Percentiles rank a stretch among this genome's conserved stretches.
phyloP scores from a whole-genome alignment of 2,888 invertebrate species.

The Vanessa cardui region DNA sequence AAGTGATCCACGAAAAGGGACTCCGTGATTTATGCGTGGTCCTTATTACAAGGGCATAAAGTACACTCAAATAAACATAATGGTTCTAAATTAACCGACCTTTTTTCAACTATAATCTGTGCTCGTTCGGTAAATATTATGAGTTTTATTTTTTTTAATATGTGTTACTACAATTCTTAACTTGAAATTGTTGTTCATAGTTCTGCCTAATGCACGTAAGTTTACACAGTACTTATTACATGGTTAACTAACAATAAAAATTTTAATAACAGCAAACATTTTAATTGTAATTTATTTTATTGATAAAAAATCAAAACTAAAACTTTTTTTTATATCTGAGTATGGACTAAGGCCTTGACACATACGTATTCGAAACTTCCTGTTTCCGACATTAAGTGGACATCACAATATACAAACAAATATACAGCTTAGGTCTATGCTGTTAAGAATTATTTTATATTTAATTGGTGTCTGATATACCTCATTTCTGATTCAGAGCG shows the following conservation, averaged over 20 bases:
- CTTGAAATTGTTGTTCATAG: no score
- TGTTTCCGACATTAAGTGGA: constrained; percentile 32
- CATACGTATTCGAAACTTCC: constrained; percentile 35
- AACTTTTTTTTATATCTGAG: neutral
- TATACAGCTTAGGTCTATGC: neutral
- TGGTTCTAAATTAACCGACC: neutral
- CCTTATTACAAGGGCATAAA: neutral
- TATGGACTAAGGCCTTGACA: constrained; percentile 26
- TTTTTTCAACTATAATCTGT: neutral
- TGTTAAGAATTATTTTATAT: neutral
- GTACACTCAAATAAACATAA: neutral
- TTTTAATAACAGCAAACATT: neutral
- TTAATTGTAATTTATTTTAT: no score
- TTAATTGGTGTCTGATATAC: neutral
- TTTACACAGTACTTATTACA: neutral
- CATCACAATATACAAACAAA: neutral
- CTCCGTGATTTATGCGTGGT: neutral
- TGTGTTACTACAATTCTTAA: no score
- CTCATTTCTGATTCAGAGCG: constrained; percentile 28
- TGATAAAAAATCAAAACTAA: neutral
- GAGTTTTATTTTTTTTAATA: no score
- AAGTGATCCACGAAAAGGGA: neutral
- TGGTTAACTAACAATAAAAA: neutral
- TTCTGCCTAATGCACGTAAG: no score
- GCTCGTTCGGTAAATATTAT: neutral